These are phyloP conservation scores for Globodera rostochiensis DNA, from an alignment of 1,140 invertebrate genomes.

Conservation along the genomic window DNA sequence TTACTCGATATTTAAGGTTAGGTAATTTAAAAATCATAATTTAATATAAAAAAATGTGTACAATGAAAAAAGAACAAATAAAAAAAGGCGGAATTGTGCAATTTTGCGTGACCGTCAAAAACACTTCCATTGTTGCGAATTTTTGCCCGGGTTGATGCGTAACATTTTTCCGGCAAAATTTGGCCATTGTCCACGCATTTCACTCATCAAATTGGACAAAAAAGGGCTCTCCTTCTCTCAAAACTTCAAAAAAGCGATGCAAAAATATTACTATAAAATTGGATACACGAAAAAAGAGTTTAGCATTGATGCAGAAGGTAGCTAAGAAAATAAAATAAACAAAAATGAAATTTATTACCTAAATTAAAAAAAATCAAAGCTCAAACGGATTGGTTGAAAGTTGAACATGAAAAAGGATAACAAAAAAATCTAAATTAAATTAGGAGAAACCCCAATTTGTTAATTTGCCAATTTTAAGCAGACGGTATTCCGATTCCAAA, in stretches of 20 bases:
- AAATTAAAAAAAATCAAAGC: no score
- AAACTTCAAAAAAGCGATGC: no score
- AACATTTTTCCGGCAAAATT: neutral
- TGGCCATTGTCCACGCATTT: neutral
- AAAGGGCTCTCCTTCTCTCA: neutral
- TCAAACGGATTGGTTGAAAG: no score
- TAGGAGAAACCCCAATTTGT: no score
- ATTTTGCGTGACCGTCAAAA: neutral
- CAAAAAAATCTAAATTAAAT: no score
- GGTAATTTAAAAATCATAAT: neutral
- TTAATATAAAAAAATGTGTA: neutral
- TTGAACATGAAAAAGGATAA: neutral
- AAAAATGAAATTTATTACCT: no score
- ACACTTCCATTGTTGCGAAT: neutral
- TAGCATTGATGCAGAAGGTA: no score
- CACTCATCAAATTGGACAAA: neutral
- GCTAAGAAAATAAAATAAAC: no score
- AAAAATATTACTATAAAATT: no score
- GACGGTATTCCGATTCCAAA: no score
- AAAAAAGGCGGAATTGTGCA: neutral
- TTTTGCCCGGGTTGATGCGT: neutral
- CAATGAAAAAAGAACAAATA: neutral
- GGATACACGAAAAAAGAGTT: neutral
- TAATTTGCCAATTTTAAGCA: no score
- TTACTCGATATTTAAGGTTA: neutral